Percentiles rank a stretch among this genome's conserved stretches.
These are phyloP conservation scores for Lithobates pipiens DNA, from an alignment of 2,797 vertebrate species.

Conservation along the genomic window DNA sequence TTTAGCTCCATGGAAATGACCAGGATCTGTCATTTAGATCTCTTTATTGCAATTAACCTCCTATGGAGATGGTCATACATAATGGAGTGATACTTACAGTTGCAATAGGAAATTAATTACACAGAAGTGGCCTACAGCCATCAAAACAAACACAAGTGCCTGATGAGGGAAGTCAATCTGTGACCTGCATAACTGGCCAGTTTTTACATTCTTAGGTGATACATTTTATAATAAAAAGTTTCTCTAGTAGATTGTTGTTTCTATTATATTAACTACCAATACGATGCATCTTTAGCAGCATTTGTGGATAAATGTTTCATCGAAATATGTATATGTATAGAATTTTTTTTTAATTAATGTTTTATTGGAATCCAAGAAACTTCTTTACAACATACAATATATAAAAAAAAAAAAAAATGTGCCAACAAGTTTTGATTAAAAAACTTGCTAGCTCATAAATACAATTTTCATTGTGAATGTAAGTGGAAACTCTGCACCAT, in stretches of 20 bases:
- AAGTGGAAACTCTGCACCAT: too few species aligned
- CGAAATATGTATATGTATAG: too few species aligned
- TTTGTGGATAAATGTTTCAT: too few species aligned
- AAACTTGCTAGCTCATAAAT: too few species aligned
- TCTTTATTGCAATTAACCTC: constrained; percentile 15
- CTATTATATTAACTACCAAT: not conserved
- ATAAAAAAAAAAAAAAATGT: too few species aligned
- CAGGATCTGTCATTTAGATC: not conserved
- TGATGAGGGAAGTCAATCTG: not conserved
- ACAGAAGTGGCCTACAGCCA: not conserved
- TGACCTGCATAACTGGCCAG: not conserved
- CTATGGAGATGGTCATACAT: constrained; percentile 4
- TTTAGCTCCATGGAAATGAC: constrained; percentile 4
- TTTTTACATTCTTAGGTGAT: not conserved
- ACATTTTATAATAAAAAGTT: not conserved
- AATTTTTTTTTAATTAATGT: too few species aligned
- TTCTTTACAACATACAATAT: too few species aligned
- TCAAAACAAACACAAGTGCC: not conserved
- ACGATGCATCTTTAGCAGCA: too few species aligned
- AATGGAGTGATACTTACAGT: constrained; percentile 15
- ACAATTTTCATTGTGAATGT: too few species aligned
- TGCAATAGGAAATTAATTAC: constrained; percentile 1
- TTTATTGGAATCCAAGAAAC: too few species aligned
- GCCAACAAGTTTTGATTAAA: too few species aligned
- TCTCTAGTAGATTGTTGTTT: not conserved